Evolutionary conservation across 2,113 vertebrate genomes (phyloP).

Genomic region (Xyliphius kryptos): DNA sequence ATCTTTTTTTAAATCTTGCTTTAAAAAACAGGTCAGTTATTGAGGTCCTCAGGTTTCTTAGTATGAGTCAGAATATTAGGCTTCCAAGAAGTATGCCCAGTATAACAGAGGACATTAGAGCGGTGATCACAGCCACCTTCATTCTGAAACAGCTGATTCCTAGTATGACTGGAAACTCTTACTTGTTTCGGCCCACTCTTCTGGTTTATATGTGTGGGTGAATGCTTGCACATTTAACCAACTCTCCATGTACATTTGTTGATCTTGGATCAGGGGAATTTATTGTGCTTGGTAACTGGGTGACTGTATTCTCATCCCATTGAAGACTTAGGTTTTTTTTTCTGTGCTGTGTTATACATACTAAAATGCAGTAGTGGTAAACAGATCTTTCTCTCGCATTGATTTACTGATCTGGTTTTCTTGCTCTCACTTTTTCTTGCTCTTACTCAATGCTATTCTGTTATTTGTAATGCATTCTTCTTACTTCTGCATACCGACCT

Average conservation of each 20-base stretch:
- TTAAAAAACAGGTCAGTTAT: not conserved
- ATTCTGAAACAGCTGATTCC: conserved; percentile 18
- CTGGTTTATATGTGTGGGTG: conserved; percentile 9
- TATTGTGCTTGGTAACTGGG: not conserved
- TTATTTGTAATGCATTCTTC: not conserved
- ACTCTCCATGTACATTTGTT: not conserved
- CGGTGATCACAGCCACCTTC: not conserved
- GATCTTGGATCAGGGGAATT: not conserved
- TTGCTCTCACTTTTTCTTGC: conserved; percentile 5
- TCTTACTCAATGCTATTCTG: not conserved
- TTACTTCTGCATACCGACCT: too few species aligned
- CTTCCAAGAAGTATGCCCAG: conserved; percentile 17
- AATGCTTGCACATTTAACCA: too few species aligned
- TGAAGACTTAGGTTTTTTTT: not conserved
- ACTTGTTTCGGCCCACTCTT: conserved; percentile 21
- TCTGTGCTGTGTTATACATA: not conserved
- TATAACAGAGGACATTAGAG: not conserved
- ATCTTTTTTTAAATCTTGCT: not conserved
- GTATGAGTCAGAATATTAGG: conserved; percentile 12
- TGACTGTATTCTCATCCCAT: not conserved
- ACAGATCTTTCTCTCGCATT: not conserved
- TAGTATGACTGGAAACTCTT: conserved; percentile 17
- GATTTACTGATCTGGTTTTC: conserved; percentile 15
- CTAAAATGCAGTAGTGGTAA: not conserved
- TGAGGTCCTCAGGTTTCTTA: not conserved